Conservation (phyloP, 2,888 invertebrate species). For the Dione juno region DNA sequence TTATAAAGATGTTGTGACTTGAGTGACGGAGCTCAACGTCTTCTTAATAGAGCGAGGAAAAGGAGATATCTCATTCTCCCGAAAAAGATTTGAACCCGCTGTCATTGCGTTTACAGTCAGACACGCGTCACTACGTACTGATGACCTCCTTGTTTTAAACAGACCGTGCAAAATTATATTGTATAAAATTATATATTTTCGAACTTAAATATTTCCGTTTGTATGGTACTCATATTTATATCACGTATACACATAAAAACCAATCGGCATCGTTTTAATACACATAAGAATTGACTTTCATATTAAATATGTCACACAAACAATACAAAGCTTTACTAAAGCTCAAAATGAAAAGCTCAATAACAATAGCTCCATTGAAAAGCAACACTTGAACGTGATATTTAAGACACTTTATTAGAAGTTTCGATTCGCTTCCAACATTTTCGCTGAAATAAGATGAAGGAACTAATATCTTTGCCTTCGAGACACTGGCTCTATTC, state of each 20-base stretch:
- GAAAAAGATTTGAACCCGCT: no score
- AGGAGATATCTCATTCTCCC: no score
- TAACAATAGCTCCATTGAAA: constrained; percentile 8
- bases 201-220: no score
- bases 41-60: no score
- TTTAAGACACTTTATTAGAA: constrained; percentile 29
- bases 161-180: no score
- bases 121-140: no score
- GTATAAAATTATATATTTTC: no score
- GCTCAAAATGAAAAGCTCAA: not conserved
- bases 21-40: no score
- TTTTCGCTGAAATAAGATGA: constrained; percentile 26
- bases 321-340: not conserved
- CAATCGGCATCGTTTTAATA: not conserved
- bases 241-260: not conserved
- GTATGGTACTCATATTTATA: not conserved
- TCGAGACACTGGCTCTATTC: constrained; percentile 30
- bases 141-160: no score
- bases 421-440: constrained; percentile 22
- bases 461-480: constrained; percentile 27
- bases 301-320: not conserved
- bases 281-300: not conserved
- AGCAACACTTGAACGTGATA: constrained; percentile 24
- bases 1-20: no score
- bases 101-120: no score